These are phyloP conservation scores for Teleopsis dalmanni DNA, from an alignment of 1,140 invertebrate species.

Conservation along the genomic window DNA sequence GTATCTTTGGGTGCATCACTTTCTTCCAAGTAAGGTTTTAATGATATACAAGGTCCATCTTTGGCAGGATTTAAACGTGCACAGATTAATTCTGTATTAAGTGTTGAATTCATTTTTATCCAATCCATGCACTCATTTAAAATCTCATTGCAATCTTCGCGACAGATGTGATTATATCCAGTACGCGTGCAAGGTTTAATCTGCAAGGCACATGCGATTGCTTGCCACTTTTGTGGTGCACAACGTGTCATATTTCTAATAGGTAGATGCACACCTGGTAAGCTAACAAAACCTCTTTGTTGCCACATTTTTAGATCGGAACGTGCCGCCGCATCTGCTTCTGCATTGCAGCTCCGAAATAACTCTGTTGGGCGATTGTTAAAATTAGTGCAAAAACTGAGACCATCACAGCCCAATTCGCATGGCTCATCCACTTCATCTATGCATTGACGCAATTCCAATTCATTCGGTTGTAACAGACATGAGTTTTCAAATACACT, in stretches of 20 bases:
- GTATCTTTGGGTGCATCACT: conserved; percentile 23
- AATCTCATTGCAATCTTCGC: conserved; percentile 73
- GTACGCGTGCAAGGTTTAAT: conserved; percentile 74
- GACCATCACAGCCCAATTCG: conserved; percentile 68
- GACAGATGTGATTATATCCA: conserved; percentile 70
- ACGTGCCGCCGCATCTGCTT: conserved; percentile 58
- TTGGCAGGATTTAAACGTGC: conserved; percentile 57
- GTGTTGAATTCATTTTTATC: conserved; percentile 46
- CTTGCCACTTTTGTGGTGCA: conserved; percentile 71
- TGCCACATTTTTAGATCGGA: conserved; percentile 54
- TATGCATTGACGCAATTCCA: conserved; percentile 68
- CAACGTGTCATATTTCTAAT: conserved; percentile 70
- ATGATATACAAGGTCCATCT: conserved; percentile 63
- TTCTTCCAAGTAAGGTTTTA: conserved; percentile 51
- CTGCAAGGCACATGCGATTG: conserved; percentile 77
- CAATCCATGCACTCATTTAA: conserved; percentile 77
- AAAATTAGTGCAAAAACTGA: conserved; percentile 73
- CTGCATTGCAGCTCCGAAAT: conserved; percentile 61
- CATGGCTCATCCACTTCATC: conserved; percentile 82
- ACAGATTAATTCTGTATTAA: conserved; percentile 59
- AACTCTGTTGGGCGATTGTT: conserved; percentile 71
- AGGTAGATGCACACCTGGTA: conserved; percentile 66
- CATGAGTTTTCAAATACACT: conserved; percentile 71
- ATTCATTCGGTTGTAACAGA: conserved; percentile 60
- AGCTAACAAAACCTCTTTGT: conserved; percentile 47